Percentiles rank a stretch among this genome's conserved stretches.
Evolutionary conservation across 2,888 invertebrate genomes (phyloP).

Genomic region (Andrena chrysosceles): DNA sequence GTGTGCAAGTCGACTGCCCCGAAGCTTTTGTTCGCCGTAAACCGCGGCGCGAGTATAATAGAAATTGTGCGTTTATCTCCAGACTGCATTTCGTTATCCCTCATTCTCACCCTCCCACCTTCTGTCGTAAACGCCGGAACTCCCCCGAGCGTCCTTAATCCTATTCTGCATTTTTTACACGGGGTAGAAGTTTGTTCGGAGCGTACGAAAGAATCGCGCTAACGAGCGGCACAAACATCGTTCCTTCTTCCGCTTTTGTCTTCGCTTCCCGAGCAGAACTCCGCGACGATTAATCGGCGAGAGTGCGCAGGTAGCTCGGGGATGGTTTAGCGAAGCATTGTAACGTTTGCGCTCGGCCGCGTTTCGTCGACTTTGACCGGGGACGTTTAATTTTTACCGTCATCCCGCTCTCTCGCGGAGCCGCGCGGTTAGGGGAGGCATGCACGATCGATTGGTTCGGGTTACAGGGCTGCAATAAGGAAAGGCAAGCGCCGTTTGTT

Average conservation of each 20-base stretch:
- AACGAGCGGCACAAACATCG: not conserved
- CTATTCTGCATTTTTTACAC: not conserved
- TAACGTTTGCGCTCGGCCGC: not conserved
- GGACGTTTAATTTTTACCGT: not conserved
- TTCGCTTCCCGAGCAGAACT: not conserved
- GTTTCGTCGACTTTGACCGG: not conserved
- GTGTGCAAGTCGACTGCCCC: not conserved
- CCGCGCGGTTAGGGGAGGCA: not conserved
- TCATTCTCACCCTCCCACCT: not conserved
- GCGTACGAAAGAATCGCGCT: not conserved
- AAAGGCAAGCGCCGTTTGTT: constrained; percentile 24
- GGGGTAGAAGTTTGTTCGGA: not conserved
- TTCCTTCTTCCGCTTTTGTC: not conserved
- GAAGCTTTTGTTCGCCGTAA: not conserved
- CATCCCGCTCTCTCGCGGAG: not conserved
- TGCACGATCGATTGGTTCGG: constrained; percentile 13
- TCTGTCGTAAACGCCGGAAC: not conserved
- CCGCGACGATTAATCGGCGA: not conserved
- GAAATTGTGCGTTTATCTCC: constrained; percentile 5
- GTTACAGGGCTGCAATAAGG: constrained; percentile 14
- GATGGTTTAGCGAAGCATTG: not conserved
- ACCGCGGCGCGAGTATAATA: not conserved
- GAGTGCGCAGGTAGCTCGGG: not conserved
- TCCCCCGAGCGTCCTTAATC: not conserved
- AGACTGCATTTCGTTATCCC: not conserved